Conservation (phyloP, 1,140 invertebrate genomes). For the Papilio polyxenes region DNA sequence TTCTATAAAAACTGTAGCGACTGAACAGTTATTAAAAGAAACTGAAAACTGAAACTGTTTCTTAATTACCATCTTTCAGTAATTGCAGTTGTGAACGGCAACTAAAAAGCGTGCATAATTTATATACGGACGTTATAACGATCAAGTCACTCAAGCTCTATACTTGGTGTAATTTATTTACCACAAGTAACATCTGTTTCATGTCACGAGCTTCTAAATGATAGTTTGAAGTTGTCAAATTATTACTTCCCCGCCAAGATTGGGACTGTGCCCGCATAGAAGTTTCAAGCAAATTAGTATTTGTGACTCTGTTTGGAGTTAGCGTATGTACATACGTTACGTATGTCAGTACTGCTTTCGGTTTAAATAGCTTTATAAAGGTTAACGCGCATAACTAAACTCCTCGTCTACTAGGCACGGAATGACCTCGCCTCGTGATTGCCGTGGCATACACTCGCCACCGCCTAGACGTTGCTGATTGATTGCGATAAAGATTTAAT, state of each 20-base stretch:
- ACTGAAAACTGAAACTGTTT: neutral
- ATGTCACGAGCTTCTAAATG: conserved; percentile 66
- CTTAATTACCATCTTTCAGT: neutral
- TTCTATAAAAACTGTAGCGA: neutral
- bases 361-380: neutral
- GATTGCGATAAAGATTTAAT: no score
- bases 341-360: neutral
- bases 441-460: no score
- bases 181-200: conserved; percentile 66
- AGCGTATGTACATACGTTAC: neutral
- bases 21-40: neutral
- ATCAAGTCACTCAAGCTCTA: conserved; percentile 59
- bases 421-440: no score
- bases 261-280: conserved; percentile 48
- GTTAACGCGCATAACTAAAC: no score
- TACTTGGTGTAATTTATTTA: conserved; percentile 65
- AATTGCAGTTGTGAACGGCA: conserved; percentile 1
- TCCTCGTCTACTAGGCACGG: no score
- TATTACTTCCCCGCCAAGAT: conserved; percentile 62
- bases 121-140: conserved; percentile 48
- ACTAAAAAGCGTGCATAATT: conserved; percentile 14
- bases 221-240: conserved; percentile 77
- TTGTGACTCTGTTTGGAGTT: conserved; percentile 42
- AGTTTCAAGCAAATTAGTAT: conserved; percentile 56
- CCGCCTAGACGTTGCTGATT: no score